These are phyloP conservation scores for Brachionus sp. DNA, from an alignment of 1,140 invertebrate genomes.

Conservation along the genomic window DNA sequence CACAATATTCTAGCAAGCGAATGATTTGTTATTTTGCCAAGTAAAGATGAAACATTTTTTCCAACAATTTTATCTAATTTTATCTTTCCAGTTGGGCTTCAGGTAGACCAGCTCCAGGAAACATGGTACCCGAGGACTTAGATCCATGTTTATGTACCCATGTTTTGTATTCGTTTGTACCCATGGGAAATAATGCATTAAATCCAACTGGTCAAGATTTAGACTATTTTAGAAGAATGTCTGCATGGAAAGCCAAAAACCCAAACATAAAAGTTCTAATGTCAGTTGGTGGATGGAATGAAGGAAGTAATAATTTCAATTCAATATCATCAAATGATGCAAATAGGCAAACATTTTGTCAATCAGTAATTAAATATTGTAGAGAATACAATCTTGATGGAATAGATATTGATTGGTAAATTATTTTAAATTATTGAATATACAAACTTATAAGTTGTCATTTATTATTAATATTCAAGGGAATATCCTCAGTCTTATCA, in stretches of 20 bases:
- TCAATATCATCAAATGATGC: slow-evolving; percentile 49
- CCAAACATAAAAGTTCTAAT: slow-evolving; percentile 83
- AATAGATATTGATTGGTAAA: slow-evolving; percentile 82
- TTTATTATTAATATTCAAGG: slow-evolving; percentile 74
- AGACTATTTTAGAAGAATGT: slow-evolving; percentile 65
- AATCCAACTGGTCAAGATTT: slow-evolving; percentile 53
- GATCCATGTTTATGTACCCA: slow-evolving; percentile 74
- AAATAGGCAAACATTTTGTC: slow-evolving; percentile 49
- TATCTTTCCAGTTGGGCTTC: slow-evolving; percentile 50
- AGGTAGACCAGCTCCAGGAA: slow-evolving; percentile 50
- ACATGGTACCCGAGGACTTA: slow-evolving; percentile 66
- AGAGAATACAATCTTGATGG: slow-evolving; percentile 90
- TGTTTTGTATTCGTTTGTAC: slow-evolving; percentile 73
- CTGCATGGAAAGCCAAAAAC: slow-evolving; percentile 87
- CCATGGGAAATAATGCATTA: slow-evolving; percentile 61
- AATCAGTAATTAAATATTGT: slow-evolving; percentile 72
- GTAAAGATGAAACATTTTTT: neutral
- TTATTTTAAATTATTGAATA: slow-evolving; percentile 60
- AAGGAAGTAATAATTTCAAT: slow-evolving; percentile 65
- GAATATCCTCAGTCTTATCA: slow-evolving; percentile 88
- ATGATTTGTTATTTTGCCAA: slow-evolving; percentile 45
- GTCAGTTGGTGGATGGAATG: slow-evolving; percentile 93
- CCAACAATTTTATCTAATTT: neutral
- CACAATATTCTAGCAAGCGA: slow-evolving; percentile 6
- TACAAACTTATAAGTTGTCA: neutral